Conservation (phyloP, 2,113 vertebrate genomes). For the Crotophaga sulcirostris region DNA sequence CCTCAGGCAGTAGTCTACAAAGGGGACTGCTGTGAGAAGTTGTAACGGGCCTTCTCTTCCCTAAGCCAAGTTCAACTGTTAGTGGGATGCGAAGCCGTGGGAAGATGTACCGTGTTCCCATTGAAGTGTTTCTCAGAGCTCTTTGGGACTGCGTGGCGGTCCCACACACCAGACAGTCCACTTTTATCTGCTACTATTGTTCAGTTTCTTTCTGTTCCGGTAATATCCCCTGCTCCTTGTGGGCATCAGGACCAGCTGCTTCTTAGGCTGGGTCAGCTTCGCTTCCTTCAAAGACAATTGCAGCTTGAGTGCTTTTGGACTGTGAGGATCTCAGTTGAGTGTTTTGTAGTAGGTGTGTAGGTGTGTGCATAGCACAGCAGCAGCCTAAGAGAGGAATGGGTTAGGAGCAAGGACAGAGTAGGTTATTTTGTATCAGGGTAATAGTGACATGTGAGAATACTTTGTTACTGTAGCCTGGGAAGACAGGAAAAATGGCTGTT, state of each 20-base stretch:
- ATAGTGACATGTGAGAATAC: neutral
- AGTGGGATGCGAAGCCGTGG: neutral
- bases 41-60: neutral
- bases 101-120: rapidly evolving
- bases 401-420: neutral
- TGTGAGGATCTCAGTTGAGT: neutral
- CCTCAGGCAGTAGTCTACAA: neutral
- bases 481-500: neutral
- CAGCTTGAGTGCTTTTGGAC: neutral
- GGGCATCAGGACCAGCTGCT: neutral
- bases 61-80: neutral
- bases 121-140: neutral
- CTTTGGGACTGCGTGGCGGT: neutral
- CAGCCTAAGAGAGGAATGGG: neutral
- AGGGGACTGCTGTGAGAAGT: neutral
- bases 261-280: neutral
- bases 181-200: neutral
- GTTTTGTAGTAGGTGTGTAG: neutral
- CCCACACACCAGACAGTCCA: neutral
- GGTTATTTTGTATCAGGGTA: neutral
- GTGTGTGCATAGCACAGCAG: neutral
- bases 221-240: neutral
- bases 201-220: neutral
- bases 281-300: neutral
- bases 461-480: neutral